Conservation (phyloP, 2,113 vertebrate genomes). For the Hippoglossus stenolepis region DNA sequence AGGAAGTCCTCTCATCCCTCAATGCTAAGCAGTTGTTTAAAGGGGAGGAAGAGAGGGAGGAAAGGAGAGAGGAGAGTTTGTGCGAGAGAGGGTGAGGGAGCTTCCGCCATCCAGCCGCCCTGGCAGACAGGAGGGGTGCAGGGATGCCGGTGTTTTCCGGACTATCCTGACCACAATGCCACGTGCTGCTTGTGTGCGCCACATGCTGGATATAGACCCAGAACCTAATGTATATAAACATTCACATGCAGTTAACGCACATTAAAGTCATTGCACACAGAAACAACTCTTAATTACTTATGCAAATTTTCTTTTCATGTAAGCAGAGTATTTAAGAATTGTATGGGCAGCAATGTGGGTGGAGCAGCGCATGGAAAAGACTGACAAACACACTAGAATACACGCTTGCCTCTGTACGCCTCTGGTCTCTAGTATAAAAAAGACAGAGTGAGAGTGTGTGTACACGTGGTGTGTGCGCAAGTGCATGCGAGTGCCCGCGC, state of each 20-base stretch:
- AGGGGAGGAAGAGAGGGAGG: constrained; percentile 76
- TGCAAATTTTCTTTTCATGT: constrained; percentile 63
- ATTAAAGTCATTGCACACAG: constrained; percentile 22
- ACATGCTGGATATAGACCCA: constrained; percentile 15
- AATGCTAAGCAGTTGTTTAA: constrained; percentile 71
- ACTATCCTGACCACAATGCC: constrained; percentile 68
- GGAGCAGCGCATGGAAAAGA: constrained; percentile 63
- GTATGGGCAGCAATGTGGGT: constrained; percentile 56
- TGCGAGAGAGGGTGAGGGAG: constrained; percentile 65
- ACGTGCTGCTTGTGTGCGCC: constrained; percentile 48
- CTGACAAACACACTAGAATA: constrained; percentile 66
- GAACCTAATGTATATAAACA: constrained; percentile 12
- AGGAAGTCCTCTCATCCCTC: constrained; percentile 82
- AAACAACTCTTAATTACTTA: constrained; percentile 49
- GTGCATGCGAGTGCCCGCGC: constrained; percentile 50
- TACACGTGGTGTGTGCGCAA: constrained; percentile 5
- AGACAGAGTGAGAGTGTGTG: constrained; percentile 35
- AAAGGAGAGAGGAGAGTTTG: constrained; percentile 68
- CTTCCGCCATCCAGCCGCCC: constrained; percentile 71
- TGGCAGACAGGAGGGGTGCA: constrained; percentile 74
- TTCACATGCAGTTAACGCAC: constrained; percentile 24
- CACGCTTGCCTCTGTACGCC: constrained; percentile 60
- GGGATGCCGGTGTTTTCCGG: constrained; percentile 61
- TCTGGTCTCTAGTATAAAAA: constrained; percentile 68
- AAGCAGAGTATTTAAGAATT: constrained; percentile 62